A percentile compares a stretch with the other conserved stretches of the same genome.
Evolutionary conservation across 2,797 vertebrate genomes (phyloP).

Genomic region (Epinephelus awoara): DNA sequence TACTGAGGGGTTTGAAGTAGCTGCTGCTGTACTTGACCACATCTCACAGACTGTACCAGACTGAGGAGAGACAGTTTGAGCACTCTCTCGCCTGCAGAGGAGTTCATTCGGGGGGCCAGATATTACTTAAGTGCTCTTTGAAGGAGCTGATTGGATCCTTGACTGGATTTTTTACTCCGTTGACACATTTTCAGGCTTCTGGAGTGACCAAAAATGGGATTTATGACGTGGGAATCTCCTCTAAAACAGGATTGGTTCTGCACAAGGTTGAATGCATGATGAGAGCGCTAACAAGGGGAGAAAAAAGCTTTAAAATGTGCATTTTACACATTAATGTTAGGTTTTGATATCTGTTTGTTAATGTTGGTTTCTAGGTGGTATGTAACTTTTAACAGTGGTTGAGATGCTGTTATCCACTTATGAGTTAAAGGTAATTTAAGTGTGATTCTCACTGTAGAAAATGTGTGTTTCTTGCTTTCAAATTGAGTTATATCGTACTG

Average conservation of each 20-base stretch:
- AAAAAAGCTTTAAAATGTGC: constrained; percentile 16
- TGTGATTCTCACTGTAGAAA: not conserved
- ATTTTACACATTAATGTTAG: not conserved
- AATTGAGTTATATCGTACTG: not conserved
- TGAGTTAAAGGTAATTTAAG: not conserved
- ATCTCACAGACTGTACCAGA: constrained; percentile 25
- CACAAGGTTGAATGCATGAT: constrained; percentile 22
- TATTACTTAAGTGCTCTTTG: constrained; percentile 47
- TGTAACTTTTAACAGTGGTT: constrained; percentile 2
- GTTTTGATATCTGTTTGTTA: not conserved
- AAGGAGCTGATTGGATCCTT: constrained; percentile 48
- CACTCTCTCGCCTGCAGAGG: constrained; percentile 15
- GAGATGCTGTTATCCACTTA: not conserved
- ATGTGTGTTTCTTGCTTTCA: not conserved
- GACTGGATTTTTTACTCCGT: constrained; percentile 24
- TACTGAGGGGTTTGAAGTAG: not conserved
- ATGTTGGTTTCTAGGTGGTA: not conserved
- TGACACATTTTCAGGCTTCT: constrained; percentile 32
- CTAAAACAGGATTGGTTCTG: constrained; percentile 19
- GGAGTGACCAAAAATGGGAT: constrained; percentile 28
- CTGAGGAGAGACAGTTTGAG: constrained; percentile 21
- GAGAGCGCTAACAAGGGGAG: not conserved
- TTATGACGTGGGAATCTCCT: constrained; percentile 23
- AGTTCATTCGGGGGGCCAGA: constrained; percentile 37
- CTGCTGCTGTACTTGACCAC: constrained; percentile 24